Base-by-base conservation (phyloP, 2,797 vertebrate genomes). In the Danio jaintianensis region DNA sequence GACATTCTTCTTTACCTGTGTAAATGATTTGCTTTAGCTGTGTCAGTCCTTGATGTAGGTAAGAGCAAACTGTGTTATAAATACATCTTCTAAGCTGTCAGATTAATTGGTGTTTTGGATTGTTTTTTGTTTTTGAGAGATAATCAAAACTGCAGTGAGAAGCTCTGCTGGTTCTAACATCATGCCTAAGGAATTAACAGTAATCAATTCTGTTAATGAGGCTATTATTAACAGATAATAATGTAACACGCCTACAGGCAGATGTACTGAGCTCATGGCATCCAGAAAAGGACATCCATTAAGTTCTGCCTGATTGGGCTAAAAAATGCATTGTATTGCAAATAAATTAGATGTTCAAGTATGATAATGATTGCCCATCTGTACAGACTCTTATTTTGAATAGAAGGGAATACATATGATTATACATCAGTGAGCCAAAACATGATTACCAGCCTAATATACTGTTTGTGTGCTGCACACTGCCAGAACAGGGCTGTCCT, bases 181-280 rank as follows among this genome's bases (percentile, higher is more conserved):
- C 62, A 76, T 55, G 62, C 62, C 62, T 55, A 55, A 56, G 50
- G 40, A 59, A 59, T 69, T 59, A 69, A 42, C 55, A 22, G 42
- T 67, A 59, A 69, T 69, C n/a, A 69, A 69, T 78, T 69, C 64
- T 69, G 53, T 40, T 69, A 78, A 78, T 78, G 52, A 78, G 16
- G 64, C 16, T n/a, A 40, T 78, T 69, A 78, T 61, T 69, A 69
- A 50, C 64, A 61, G 43, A 64, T 64, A 64, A 76, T 55, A 43
- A 64, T 75, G 47, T 75, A 64, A 75, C 47, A 63, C 7, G 48
- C 74, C 59, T 64, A 64, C 74, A 75, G n/a, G 53, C 42, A 78
- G 61, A 55, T 64, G 48, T 11, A 42, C 36, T 66, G 61, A n/a
- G 13, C 74, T 43, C 36, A 16, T 42, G 38, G 47, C 36, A 53